Percentiles rank a stretch among this genome's conserved stretches.
Evolutionary conservation across 2,797 vertebrate species (phyloP).

Genomic region (Epinephelus coioides): DNA sequence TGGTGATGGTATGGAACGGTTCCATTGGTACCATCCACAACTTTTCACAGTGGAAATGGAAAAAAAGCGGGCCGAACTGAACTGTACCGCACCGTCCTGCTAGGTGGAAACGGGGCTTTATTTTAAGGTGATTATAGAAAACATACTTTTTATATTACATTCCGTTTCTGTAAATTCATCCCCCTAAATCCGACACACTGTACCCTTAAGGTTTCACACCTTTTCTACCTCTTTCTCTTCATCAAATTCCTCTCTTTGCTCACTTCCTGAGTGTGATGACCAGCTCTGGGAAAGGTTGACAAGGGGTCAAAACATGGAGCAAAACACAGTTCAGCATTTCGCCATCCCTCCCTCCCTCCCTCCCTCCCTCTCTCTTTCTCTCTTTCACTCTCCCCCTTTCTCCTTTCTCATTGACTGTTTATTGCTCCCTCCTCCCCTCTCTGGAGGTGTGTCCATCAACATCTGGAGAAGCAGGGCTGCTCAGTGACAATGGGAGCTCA

Average conservation of each 20-base stretch:
- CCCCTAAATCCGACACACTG: too few relatives aligned
- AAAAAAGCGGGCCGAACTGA: too few relatives aligned
- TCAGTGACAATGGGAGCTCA: conserved; percentile 64
- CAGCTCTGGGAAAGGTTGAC: conserved; percentile 74
- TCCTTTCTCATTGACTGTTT: conserved; percentile 54
- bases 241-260: conserved; percentile 24
- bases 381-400: conserved; percentile 11
- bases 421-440: conserved; percentile 41
- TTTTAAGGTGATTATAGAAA: too few relatives aligned
- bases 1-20: too few relatives aligned
- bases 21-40: too few relatives aligned
- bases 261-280: conserved; percentile 61
- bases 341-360: conserved; percentile 2
- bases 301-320: conserved; percentile 60
- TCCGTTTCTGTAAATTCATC: too few relatives aligned
- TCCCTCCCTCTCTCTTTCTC: background rate
- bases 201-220: background rate
- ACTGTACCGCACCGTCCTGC: too few relatives aligned
- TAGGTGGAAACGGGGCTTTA: too few relatives aligned
- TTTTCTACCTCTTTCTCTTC: background rate
- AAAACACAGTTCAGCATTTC: conserved; percentile 51
- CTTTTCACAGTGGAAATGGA: too few relatives aligned
- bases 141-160: too few relatives aligned
- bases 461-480: conserved; percentile 78
- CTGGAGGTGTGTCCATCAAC: conserved; percentile 82